Evolutionary conservation across 2,888 invertebrate species (phyloP), one percentile per base, ranked within the genome.

Genomic region (Yponomeuta malinellus): DNA sequence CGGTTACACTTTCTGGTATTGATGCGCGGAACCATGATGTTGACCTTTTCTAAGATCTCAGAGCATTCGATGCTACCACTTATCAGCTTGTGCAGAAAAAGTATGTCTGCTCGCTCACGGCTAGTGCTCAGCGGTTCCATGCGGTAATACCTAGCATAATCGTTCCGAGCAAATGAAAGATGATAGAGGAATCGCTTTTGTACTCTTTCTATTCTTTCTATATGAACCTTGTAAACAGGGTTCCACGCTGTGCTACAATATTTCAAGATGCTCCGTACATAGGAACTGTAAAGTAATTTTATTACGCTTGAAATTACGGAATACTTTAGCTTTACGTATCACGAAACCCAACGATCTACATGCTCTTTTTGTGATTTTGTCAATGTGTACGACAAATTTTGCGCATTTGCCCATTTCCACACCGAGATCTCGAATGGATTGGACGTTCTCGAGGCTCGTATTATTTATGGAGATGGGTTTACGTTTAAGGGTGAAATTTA

Each of bases 181-280:
- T 23, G 23, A 23, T 23, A 23, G 23, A 23, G 23, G 23, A 23
- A 23, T 23, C 23, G 23, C 23, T 23, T 23, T 23, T 23, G 23
- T 23, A 23, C 23, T 23, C 23, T 23, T 23, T 23, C 23, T 23
- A 23, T 23, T 23, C 23, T 23, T 23, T 23, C 23, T 23, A 23
- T 23, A 23, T 23, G 23, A 23, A 63, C 63, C 23, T 5, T 23
- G 23, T 63, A 63, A 6, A 15, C 9, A 6, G 37, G 66, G 33
- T 66, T 66, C 66, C 37, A 66, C 8, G 66, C 66, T 23, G 66
- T 23, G 66, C 37, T 66, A 31, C 37, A 66, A 31, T 63, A 63
- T 63, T 63, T 15, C 9, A 63, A 15, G n/a, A 63, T 63, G 12
- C n/a, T n/a, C 15, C 63, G 12, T 15, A 63, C 63, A 23, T 63